Percentiles rank a stretch among this genome's conserved stretches.
Evolutionary conservation across 2,888 invertebrate genomes (phyloP).

Genomic region (Gastracanthus pulcherrimus): DNA sequence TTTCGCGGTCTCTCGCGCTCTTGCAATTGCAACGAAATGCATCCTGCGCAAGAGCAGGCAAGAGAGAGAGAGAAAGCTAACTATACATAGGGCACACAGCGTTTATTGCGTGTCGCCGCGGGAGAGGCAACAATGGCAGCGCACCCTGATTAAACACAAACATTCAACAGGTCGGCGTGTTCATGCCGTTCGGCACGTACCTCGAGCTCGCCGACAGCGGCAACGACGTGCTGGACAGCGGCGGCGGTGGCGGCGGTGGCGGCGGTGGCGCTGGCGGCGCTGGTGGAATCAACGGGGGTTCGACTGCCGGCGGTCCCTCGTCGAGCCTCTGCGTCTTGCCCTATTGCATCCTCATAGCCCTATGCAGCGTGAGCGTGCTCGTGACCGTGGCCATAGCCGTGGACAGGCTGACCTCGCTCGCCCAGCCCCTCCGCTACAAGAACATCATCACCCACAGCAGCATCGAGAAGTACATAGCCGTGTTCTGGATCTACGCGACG

Average conservation of each 20-base stretch:
- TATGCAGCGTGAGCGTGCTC: conserved; percentile 81
- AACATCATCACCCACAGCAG: conserved; percentile 82
- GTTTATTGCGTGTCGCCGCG: too few species aligned
- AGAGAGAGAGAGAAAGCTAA: too few species aligned
- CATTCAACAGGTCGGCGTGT: conserved; percentile 77
- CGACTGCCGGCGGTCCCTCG: background rate
- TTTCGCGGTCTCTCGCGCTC: too few species aligned
- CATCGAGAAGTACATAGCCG: conserved; percentile 80
- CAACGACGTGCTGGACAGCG: conserved; percentile 77
- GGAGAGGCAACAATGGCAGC: too few species aligned
- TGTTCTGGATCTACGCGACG: conserved; percentile 81
- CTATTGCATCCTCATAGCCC: conserved; percentile 80
- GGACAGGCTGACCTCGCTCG: conserved; percentile 82
- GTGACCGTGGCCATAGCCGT: conserved; percentile 82
- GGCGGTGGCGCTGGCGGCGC: background rate
- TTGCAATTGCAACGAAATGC: too few species aligned
- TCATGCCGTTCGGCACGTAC: conserved; percentile 81
- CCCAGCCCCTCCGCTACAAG: conserved; percentile 82
- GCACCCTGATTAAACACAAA: conserved; percentile 26
- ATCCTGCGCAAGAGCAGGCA: too few species aligned
- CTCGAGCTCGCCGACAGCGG: conserved; percentile 79
- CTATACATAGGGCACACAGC: too few species aligned
- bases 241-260: conserved; percentile 60
- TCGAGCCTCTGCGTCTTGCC: conserved; percentile 80
- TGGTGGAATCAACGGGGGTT: too few species aligned